Evolutionary conservation across 1,140 invertebrate species (phyloP).

Genomic region (Rhagoletis zephyria): DNA sequence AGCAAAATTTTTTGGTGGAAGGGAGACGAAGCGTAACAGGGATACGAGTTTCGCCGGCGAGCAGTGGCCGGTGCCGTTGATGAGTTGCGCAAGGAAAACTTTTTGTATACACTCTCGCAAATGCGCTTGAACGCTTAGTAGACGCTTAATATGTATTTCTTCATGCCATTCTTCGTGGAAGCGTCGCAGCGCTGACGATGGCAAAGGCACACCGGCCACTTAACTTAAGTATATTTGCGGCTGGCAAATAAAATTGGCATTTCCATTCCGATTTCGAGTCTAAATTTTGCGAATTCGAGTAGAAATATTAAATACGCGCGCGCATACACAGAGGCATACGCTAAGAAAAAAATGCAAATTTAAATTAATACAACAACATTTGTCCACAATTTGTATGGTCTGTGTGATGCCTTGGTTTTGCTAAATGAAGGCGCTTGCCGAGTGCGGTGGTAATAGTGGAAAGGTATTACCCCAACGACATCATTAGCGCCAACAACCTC

Average conservation of each 20-base stretch:
- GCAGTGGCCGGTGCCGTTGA: slow-evolving; percentile 10
- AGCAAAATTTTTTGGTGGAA: slow-evolving; percentile 23
- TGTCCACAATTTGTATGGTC: background rate
- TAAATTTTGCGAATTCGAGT: background rate
- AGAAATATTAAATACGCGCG: background rate
- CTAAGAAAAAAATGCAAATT: background rate
- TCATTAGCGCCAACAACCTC: background rate
- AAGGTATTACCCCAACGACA: background rate
- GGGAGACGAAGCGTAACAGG: slow-evolving; percentile 19
- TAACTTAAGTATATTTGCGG: background rate
- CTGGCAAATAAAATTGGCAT: background rate
- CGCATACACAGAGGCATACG: background rate
- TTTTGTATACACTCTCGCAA: slow-evolving; percentile 30
- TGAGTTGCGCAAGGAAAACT: slow-evolving; percentile 37
- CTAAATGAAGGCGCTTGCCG: background rate
- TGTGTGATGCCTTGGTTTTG: background rate
- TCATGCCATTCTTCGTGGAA: slow-evolving; percentile 26
- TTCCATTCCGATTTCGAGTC: background rate
- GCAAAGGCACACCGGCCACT: background rate
- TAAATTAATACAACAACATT: background rate
- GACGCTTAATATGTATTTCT: background rate
- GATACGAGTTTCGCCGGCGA: slow-evolving; percentile 4
- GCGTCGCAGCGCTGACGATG: slow-evolving; percentile 27
- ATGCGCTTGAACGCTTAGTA: slow-evolving; percentile 15
- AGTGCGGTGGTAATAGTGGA: background rate